Evolutionary conservation across 2,113 vertebrate species (phyloP).

Genomic region (Cebidichthys violaceus): DNA sequence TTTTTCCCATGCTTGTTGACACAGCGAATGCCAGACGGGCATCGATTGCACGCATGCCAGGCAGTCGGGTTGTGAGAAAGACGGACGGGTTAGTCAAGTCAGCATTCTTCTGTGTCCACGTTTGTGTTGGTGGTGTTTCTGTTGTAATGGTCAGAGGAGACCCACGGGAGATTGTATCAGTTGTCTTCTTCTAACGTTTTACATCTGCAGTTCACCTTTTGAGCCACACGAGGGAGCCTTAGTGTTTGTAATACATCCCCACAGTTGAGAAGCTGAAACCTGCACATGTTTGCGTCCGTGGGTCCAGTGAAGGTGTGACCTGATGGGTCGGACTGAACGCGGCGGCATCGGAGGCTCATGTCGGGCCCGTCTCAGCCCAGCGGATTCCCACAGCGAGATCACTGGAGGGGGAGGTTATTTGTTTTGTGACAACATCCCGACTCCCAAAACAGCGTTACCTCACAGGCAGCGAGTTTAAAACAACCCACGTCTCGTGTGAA

Average conservation of each 20-base stretch:
- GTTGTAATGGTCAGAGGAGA: not conserved
- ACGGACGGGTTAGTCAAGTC: conserved; percentile 20
- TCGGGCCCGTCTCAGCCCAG: not conserved
- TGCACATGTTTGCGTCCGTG: not conserved
- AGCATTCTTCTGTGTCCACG: conserved; percentile 40
- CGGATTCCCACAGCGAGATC: not conserved
- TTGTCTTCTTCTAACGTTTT: not conserved
- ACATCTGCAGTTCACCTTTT: not conserved
- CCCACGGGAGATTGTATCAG: too few relatives aligned
- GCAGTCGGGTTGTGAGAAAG: conserved; percentile 61
- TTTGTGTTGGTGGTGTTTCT: not conserved
- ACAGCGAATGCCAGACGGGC: conserved; percentile 65
- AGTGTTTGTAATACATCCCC: too few relatives aligned
- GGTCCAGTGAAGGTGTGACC: not conserved
- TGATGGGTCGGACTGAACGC: not conserved
- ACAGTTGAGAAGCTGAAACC: not conserved
- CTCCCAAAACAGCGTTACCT: not conserved
- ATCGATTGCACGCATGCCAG: conserved; percentile 72
- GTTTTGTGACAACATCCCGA: conserved; percentile 4
- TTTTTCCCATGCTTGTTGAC: conserved; percentile 77
- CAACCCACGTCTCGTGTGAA: not conserved
- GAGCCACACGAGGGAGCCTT: not conserved
- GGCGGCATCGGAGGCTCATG: not conserved
- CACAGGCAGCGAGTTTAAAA: not conserved
- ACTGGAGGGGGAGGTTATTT: not conserved